Conservation (phyloP, 2,113 vertebrate species). For the Morphnarchus princeps region DNA sequence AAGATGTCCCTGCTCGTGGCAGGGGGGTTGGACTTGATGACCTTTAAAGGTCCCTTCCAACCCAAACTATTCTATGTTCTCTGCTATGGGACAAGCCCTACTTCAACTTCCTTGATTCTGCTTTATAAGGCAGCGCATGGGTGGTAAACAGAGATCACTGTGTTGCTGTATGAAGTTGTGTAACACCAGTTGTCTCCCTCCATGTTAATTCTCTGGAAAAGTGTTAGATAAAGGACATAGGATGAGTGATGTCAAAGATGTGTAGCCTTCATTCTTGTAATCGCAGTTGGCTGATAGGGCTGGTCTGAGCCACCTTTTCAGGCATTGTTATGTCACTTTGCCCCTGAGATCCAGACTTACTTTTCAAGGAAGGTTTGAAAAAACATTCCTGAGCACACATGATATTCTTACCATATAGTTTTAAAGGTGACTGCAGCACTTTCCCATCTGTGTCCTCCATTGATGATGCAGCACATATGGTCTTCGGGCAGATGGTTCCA, state of each 20-base stretch:
- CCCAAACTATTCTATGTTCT: neutral
- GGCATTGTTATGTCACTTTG: neutral
- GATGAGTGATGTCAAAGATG: neutral
- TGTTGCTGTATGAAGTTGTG: neutral
- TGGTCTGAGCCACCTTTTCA: neutral
- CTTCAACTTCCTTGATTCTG: neutral
- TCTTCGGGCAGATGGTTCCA: neutral
- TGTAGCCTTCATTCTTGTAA: neutral
- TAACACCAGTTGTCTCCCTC: neutral
- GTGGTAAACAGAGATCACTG: neutral
- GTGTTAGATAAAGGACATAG: neutral
- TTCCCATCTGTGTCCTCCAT: neutral
- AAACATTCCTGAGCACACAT: neutral
- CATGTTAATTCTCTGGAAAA: neutral
- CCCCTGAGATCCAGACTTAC: neutral
- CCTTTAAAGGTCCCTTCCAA: neutral
- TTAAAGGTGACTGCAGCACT: neutral
- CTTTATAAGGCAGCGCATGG: neutral
- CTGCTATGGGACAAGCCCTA: neutral
- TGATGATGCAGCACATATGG: neutral
- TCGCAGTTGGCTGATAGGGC: neutral
- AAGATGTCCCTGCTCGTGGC: neutral
- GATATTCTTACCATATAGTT: neutral
- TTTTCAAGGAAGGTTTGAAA: neutral
- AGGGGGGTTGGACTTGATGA: no score